A percentile compares a stretch with the other conserved stretches of the same genome.
Evolutionary conservation across 2,797 vertebrate genomes (phyloP).

Genomic region (Cirrhinus mrigala): DNA sequence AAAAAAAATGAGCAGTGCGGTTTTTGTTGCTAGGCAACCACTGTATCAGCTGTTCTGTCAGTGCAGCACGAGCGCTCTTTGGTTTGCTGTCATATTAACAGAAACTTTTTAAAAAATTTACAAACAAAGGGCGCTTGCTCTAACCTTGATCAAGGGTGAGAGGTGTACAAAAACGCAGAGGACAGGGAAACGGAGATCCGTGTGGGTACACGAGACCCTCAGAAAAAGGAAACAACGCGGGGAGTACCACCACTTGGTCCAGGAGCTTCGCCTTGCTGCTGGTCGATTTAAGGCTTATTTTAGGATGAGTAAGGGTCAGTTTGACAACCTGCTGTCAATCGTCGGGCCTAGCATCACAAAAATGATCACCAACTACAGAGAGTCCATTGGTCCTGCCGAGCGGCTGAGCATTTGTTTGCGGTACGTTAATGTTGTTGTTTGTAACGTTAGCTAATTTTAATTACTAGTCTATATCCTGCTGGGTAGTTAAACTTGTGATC

Average conservation of each 20-base stretch:
- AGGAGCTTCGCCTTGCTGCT: neutral
- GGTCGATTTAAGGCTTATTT: neutral
- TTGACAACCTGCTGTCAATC: neutral
- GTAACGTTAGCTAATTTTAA: neutral
- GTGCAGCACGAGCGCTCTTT: neutral
- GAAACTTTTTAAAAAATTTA: neutral
- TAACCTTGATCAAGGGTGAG: neutral
- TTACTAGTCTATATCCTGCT: neutral
- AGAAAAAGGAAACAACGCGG: neutral
- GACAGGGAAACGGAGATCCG: neutral
- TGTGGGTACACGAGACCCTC: neutral
- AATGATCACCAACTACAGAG: neutral
- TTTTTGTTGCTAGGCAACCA: neutral
- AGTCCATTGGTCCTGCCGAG: neutral
- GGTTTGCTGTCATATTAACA: neutral
- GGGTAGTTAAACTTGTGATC: neutral
- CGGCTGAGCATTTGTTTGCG: neutral
- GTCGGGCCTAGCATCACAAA: neutral
- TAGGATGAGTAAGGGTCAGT: neutral
- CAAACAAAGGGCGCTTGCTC: neutral
- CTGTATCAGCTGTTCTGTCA: too few species aligned
- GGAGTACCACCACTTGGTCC: constrained; percentile 2
- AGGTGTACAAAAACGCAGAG: neutral
- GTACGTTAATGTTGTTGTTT: neutral
- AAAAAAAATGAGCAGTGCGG: too few species aligned